These are phyloP conservation scores for Cecidostiba fungosa DNA, from an alignment of 2,888 invertebrate species.

Conservation along the genomic window DNA sequence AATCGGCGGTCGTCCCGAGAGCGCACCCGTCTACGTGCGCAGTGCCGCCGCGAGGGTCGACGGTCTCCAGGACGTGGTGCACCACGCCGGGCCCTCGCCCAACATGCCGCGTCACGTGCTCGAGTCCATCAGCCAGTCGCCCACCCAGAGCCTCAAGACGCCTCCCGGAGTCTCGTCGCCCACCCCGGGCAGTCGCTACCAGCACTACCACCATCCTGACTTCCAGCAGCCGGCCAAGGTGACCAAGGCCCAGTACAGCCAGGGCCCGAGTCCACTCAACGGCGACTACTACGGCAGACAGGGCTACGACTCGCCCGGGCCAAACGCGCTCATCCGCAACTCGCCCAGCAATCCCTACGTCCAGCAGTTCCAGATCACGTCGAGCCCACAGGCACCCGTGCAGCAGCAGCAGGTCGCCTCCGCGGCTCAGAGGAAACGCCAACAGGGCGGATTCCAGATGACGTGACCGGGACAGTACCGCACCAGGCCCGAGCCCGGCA, in stretches of 20 bases:
- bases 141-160: conserved; percentile 75
- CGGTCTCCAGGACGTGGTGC: conserved; percentile 72
- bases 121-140: conserved; percentile 78
- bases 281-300: conserved; percentile 69
- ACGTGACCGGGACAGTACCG: conserved; percentile 52
- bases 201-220: conserved; percentile 71
- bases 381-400: conserved; percentile 69
- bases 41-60: conserved; percentile 75
- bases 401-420: conserved; percentile 71
- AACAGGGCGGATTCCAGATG: conserved; percentile 25
- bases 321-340: conserved; percentile 16
- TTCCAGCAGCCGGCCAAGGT: conserved; percentile 63
- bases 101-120: conserved; percentile 77
- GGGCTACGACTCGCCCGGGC: conserved; percentile 19
- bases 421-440: conserved; percentile 69
- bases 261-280: conserved; percentile 66
- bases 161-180: conserved; percentile 70
- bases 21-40: conserved; percentile 74
- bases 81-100: conserved; percentile 71
- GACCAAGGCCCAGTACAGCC: conserved; percentile 62
- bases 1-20: conserved; percentile 77
- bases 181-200: conserved; percentile 71
- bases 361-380: conserved; percentile 75
- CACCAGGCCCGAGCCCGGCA: conserved; percentile 1
- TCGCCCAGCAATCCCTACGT: conserved; percentile 69